Conservation (phyloP, 2,113 vertebrate genomes). For the Xyliphius kryptos region DNA sequence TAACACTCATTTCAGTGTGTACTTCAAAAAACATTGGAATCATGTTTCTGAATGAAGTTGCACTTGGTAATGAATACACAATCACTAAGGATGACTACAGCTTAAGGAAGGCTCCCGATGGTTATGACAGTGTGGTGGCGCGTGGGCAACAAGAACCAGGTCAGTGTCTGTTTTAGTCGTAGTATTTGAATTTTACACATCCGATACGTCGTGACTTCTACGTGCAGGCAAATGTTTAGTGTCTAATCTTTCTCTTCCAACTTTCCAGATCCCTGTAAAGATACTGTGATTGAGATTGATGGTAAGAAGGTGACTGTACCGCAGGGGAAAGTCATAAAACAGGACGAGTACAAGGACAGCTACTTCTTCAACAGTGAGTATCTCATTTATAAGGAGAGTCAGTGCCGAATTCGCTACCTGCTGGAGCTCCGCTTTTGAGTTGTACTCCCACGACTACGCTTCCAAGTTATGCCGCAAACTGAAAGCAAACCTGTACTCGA, state of each 20-base stretch:
- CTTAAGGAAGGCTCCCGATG: slow-evolving; percentile 58
- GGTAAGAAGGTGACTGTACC: slow-evolving; percentile 72
- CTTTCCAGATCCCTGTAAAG: slow-evolving; percentile 68
- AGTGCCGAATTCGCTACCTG: slow-evolving; percentile 79
- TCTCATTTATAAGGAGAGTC: slow-evolving; percentile 83
- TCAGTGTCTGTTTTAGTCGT: slow-evolving; percentile 51
- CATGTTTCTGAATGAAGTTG: slow-evolving; percentile 88
- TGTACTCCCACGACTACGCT: no score
- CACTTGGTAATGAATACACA: slow-evolving; percentile 71
- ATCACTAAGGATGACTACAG: slow-evolving; percentile 58
- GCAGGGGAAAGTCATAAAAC: slow-evolving; percentile 66
- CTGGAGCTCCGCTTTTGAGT: slow-evolving; percentile 73
- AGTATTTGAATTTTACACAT: no score
- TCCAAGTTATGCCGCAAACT: no score
- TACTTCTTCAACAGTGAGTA: slow-evolving; percentile 80
- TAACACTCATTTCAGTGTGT: no score
- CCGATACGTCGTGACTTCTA: no score
- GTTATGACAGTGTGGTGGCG: slow-evolving; percentile 78
- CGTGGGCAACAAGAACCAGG: slow-evolving; percentile 75
- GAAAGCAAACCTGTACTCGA: no score
- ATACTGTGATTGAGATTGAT: slow-evolving; percentile 68
- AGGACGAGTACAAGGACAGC: slow-evolving; percentile 62
- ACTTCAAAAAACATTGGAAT: slow-evolving; percentile 65
- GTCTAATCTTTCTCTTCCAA: no score
- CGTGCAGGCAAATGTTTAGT: no score